These are phyloP conservation scores for Drosophila punjabiensis DNA, from an alignment of 1,140 invertebrate genomes.

Conservation along the genomic window DNA sequence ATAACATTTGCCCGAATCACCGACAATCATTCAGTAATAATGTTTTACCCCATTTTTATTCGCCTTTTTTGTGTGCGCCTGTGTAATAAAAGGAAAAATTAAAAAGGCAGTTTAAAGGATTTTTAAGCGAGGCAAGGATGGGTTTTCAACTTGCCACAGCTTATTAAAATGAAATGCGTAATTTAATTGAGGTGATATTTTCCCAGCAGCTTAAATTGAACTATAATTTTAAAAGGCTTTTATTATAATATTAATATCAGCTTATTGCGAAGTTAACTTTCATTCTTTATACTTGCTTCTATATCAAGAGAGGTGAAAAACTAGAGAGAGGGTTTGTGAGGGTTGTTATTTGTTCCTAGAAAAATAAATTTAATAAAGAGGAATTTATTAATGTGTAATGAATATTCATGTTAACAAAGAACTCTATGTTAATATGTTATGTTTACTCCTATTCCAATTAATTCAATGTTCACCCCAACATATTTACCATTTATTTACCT, in stretches of 20 bases:
- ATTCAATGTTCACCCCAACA: background rate
- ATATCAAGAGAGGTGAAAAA: background rate
- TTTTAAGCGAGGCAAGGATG: background rate
- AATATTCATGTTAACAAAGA: background rate
- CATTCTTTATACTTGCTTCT: background rate
- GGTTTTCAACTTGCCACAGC: background rate
- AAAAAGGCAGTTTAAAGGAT: background rate
- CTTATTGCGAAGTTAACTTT: background rate
- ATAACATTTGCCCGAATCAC: conserved; percentile 64
- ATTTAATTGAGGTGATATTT: conserved; percentile 9
- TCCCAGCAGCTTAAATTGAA: background rate
- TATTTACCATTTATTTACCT: background rate
- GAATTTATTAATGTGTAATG: background rate
- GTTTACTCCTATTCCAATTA: background rate
- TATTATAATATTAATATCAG: background rate
- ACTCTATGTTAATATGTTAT: background rate
- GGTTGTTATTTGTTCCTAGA: background rate
- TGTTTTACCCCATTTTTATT: conserved; percentile 18
- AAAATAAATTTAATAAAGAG: background rate
- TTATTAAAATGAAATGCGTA: background rate
- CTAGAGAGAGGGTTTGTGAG: background rate
- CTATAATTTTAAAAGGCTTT: background rate
- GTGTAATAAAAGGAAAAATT: conserved; percentile 15
- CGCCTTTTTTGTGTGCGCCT: background rate
- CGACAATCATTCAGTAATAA: conserved; percentile 33